Evolutionary conservation across 2,113 vertebrate species (phyloP).

Genomic region (Lathamus discolor): DNA sequence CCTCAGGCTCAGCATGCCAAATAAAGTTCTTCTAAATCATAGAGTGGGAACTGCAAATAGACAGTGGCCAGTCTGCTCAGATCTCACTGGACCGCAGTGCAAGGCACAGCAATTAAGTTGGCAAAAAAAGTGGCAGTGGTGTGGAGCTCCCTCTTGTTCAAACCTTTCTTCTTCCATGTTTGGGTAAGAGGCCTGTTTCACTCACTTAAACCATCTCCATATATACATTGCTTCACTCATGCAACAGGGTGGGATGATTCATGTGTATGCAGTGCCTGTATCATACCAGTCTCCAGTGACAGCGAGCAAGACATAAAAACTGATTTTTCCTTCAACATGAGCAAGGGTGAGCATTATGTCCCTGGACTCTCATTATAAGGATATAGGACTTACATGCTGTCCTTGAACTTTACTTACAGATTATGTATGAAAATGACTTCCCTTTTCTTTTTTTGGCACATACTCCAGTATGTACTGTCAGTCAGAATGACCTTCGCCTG

Average conservation of each 20-base stretch:
- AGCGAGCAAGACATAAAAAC: background rate
- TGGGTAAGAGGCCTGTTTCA: background rate
- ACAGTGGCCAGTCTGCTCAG: background rate
- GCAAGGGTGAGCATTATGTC: accelerated
- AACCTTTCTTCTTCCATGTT: slow-evolving; percentile 6
- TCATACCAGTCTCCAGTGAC: background rate
- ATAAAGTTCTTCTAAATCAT: slow-evolving; percentile 71
- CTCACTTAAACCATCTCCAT: background rate
- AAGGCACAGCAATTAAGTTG: background rate
- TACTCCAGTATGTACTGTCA: background rate
- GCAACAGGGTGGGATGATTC: accelerated
- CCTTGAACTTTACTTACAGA: background rate
- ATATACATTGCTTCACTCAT: background rate
- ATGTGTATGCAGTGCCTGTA: background rate
- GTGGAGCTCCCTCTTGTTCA: background rate
- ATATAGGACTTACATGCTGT: background rate
- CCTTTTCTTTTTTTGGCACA: background rate
- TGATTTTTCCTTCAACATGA: background rate
- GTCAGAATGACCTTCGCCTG: background rate
- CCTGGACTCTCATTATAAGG: background rate
- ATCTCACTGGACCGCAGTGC: slow-evolving; percentile 17
- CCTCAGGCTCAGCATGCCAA: slow-evolving; percentile 26
- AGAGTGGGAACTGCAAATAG: slow-evolving; percentile 56
- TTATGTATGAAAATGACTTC: background rate
- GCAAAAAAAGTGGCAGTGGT: background rate